These are phyloP conservation scores for Crematogaster levior DNA, from an alignment of 2,888 invertebrate genomes.

Conservation along the genomic window DNA sequence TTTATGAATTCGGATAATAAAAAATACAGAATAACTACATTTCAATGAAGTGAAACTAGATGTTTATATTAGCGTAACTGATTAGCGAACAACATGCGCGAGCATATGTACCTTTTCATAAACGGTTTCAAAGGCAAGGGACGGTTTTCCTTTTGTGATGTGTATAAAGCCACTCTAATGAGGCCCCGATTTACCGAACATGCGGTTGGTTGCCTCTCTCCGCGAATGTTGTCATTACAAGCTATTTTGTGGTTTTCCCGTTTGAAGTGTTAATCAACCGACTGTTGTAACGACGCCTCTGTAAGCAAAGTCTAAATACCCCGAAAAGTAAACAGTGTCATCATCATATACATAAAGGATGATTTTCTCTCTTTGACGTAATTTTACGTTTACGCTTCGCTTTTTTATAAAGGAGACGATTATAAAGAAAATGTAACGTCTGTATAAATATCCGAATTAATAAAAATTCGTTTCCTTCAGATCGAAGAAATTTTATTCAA, in stretches of 20 bases:
- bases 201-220: conserved; percentile 65
- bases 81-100: background rate
- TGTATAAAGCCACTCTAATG: conserved; percentile 69
- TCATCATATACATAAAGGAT: conserved; percentile 52
- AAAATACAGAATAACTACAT: background rate
- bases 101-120: conserved; percentile 3
- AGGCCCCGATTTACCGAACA: conserved; percentile 74
- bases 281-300: conserved; percentile 68
- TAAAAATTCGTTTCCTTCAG: background rate
- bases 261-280: conserved; percentile 80
- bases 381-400: background rate
- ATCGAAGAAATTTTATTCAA: background rate
- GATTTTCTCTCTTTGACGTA: conserved; percentile 36
- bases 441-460: background rate
- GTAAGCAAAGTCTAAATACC: conserved; percentile 75
- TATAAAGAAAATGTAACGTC: background rate
- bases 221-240: conserved; percentile 71
- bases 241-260: conserved; percentile 79
- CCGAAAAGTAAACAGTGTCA: conserved; percentile 74
- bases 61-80: too few relatives aligned
- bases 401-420: background rate
- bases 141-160: conserved; percentile 48
- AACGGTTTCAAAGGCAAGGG: conserved; percentile 41
- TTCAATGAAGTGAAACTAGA: background rate
- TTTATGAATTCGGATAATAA: background rate